phyloP scores from a whole-genome alignment of 2,888 invertebrate species.

The Synanthedon vespiformis region DNA sequence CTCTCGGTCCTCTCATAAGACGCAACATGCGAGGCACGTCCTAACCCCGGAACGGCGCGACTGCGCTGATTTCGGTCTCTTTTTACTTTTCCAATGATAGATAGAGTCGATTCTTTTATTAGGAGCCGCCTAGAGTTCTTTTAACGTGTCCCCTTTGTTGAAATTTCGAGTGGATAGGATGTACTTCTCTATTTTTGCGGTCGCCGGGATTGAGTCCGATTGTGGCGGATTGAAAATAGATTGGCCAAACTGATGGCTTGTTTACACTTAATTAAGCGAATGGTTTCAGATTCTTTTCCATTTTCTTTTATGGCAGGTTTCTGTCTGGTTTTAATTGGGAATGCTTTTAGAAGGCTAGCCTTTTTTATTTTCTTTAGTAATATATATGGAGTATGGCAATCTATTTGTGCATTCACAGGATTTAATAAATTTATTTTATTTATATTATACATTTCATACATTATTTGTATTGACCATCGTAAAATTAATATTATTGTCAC shows the following conservation, averaged over 20 bases:
- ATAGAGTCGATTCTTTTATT: constrained; percentile 55
- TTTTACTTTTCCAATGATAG: constrained; percentile 49
- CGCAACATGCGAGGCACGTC: constrained; percentile 51
- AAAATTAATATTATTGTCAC: not conserved
- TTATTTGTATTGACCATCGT: too few species aligned
- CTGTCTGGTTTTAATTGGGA: too few species aligned
- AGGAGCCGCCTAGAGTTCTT: constrained; percentile 30
- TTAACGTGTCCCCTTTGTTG: constrained; percentile 37
- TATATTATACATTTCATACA: too few species aligned
- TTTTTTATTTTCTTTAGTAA: too few species aligned
- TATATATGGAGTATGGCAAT: too few species aligned
- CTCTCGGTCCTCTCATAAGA: constrained; percentile 5
- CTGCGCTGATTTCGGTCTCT: constrained; percentile 51
- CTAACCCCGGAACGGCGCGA: constrained; percentile 35
- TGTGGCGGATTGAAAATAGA: constrained; percentile 17
- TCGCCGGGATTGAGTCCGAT: constrained; percentile 17
- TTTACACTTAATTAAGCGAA: not conserved
- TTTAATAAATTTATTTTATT: too few species aligned
- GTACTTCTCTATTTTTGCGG: constrained; percentile 8
- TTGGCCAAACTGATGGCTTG: not conserved
- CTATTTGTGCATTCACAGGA: too few species aligned
- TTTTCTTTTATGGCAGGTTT: not conserved
- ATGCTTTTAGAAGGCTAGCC: too few species aligned
- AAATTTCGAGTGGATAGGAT: constrained; percentile 6
- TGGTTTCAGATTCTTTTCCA: not conserved